These are phyloP conservation scores for Macrophya alboannulata DNA, from an alignment of 2,888 invertebrate species.

Conservation along the genomic window DNA sequence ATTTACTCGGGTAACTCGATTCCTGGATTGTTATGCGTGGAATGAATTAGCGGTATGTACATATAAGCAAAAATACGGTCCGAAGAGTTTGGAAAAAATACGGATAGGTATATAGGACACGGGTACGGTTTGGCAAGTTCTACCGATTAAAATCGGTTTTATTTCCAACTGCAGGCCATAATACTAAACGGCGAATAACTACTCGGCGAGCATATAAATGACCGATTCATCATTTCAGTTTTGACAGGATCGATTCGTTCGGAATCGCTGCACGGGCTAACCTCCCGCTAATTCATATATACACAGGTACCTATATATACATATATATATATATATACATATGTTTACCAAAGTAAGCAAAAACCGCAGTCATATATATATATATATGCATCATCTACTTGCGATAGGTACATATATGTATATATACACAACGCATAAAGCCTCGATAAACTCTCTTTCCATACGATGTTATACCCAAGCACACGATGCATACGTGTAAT, in stretches of 20 bases:
- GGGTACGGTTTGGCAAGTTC: background rate
- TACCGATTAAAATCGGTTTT: constrained; percentile 62
- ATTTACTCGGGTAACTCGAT: background rate
- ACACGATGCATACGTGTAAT: background rate
- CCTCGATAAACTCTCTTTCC: constrained; percentile 22
- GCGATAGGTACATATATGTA: background rate
- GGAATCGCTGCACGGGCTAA: constrained; percentile 1
- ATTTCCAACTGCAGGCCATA: constrained; percentile 64
- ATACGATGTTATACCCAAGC: background rate
- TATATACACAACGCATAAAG: background rate
- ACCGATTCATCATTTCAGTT: constrained; percentile 76
- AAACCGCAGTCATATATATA: background rate
- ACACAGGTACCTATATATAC: background rate
- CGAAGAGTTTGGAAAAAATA: background rate
- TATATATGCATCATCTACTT: background rate
- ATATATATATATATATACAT: background rate
- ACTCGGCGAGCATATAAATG: constrained; percentile 65
- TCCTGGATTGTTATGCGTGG: too few relatives aligned
- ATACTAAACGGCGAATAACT: constrained; percentile 69
- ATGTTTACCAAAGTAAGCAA: background rate
- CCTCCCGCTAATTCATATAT: background rate
- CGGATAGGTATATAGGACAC: background rate
- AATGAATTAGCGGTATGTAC: background rate
- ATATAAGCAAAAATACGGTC: background rate
- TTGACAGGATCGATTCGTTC: constrained; percentile 73